Evolutionary conservation across 1,140 invertebrate genomes (phyloP).

Genomic region (Limonius californicus): DNA sequence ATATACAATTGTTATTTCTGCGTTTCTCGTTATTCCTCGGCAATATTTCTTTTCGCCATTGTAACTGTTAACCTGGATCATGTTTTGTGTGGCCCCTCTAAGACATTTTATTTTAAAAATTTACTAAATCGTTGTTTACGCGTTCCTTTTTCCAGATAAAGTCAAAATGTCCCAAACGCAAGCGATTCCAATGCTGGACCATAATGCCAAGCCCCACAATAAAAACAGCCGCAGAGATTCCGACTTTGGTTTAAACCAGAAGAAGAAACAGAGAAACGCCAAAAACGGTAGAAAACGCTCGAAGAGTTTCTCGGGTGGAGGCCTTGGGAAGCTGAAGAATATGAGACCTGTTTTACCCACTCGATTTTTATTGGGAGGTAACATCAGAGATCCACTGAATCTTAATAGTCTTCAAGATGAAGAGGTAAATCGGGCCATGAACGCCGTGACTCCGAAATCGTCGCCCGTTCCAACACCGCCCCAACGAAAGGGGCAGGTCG

Average conservation of each 20-base stretch:
- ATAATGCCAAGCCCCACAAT: neutral
- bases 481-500: conserved; percentile 74
- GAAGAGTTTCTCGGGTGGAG: conserved; percentile 51
- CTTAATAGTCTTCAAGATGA: conserved; percentile 88
- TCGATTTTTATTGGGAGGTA: conserved; percentile 92
- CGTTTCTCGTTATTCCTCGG: too few species aligned
- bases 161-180: conserved; percentile 10
- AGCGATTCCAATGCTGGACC: neutral
- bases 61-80: too few species aligned
- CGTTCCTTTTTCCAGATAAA: neutral
- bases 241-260: conserved; percentile 24
- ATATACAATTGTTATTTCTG: too few species aligned
- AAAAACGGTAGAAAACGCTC: conserved; percentile 49
- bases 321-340: conserved; percentile 53
- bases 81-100: too few species aligned
- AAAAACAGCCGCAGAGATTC: conserved; percentile 19
- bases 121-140: too few species aligned
- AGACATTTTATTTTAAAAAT: too few species aligned
- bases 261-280: conserved; percentile 38
- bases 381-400: conserved; percentile 92
- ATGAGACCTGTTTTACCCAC: conserved; percentile 80
- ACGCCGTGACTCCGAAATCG: conserved; percentile 82
- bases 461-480: conserved; percentile 85
- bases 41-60: too few species aligned
- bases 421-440: conserved; percentile 78